phyloP scores from a whole-genome alignment of 2,888 invertebrate genomes.

The Ptilodon capucinus region DNA sequence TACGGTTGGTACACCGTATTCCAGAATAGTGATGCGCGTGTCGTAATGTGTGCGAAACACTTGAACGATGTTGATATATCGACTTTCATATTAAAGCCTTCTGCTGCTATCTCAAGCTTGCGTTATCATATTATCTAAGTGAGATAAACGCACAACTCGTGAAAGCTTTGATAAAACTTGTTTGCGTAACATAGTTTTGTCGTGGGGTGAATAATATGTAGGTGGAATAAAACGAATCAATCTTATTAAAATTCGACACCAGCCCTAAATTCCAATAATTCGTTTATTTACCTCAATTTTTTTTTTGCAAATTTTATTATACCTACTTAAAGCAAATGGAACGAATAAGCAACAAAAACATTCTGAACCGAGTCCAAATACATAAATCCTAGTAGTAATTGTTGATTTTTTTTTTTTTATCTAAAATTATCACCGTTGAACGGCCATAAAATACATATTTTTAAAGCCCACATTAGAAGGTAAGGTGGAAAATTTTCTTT shows the following conservation, averaged over 20 bases:
- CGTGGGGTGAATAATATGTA: slow-evolving; percentile 6
- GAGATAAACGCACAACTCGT: slow-evolving; percentile 64
- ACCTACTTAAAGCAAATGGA: too few species aligned
- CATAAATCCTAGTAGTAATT: neutral
- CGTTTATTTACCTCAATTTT: too few species aligned
- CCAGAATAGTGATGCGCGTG: slow-evolving; percentile 37
- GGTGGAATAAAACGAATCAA: too few species aligned
- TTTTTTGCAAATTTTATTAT: too few species aligned
- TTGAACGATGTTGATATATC: slow-evolving; percentile 59
- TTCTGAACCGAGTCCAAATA: too few species aligned
- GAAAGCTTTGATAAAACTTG: slow-evolving; percentile 69
- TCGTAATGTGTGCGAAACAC: slow-evolving; percentile 61
- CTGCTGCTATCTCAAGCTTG: slow-evolving; percentile 75
- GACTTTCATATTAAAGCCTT: slow-evolving; percentile 70
- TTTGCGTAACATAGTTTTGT: slow-evolving; percentile 34
- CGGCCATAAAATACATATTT: slow-evolving; percentile 6
- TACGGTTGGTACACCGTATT: slow-evolving; percentile 14
- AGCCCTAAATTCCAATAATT: too few species aligned
- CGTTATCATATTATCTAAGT: slow-evolving; percentile 68
- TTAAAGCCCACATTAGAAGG: slow-evolving; percentile 24
- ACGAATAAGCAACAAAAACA: too few species aligned
- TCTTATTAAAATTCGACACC: too few species aligned
- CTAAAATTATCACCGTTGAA: too few species aligned
- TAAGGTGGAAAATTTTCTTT: slow-evolving; percentile 35
- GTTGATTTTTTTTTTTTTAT: too few species aligned